Evolutionary conservation across 2,797 vertebrate genomes (phyloP), one percentile per base, ranked within the genome.

Genomic region (Champsocephalus gunnari): DNA sequence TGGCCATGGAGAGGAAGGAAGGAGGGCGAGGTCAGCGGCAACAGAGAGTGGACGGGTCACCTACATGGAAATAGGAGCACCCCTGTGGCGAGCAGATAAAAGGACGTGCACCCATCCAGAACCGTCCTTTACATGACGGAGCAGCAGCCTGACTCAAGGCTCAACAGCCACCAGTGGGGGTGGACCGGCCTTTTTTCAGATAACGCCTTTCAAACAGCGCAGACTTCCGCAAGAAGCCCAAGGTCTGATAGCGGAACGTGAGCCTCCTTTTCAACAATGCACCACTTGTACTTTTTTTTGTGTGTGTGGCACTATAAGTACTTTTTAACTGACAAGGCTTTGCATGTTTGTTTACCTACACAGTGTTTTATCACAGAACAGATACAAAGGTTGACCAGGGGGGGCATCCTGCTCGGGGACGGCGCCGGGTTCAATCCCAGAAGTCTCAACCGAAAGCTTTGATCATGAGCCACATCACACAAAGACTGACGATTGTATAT

Each of bases 101-200:
- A 89, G 82, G 73, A 72, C 8, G 79, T 78, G 90, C 92, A 82
- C 67, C 90, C 92, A 90, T 86, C 90, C 93, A 91, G 92, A 95
- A 94, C 90, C 65, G 84, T 76, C 87, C 83, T 73, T 44, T 86
- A 85, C 88, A 82, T 2, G 84, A 21, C 66, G 3, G 72, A 79
- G 80, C 75, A 34, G 60, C 79, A 19, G 88, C 14, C 82, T 60
- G 82, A 75, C 78, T 86, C 77, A 1, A 38, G 10, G 28, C 62
- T 72, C 61, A 38, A 61, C 57, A 10, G 9, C 67, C 1, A 66
- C 16, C 77, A 59, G 51, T 3, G 65, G 57, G 56, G 71, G 28
- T 12, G 74, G 45, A 3, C 41, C 2, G 1, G 57, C 64, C 60
- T 73, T 75, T 38, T 38, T 38, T 9, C 51, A 70, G 87, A 89